Evolutionary conservation across 2,888 invertebrate species (phyloP), one percentile per base, ranked within the genome.

Genomic region (Protodeltote pygarga): DNA sequence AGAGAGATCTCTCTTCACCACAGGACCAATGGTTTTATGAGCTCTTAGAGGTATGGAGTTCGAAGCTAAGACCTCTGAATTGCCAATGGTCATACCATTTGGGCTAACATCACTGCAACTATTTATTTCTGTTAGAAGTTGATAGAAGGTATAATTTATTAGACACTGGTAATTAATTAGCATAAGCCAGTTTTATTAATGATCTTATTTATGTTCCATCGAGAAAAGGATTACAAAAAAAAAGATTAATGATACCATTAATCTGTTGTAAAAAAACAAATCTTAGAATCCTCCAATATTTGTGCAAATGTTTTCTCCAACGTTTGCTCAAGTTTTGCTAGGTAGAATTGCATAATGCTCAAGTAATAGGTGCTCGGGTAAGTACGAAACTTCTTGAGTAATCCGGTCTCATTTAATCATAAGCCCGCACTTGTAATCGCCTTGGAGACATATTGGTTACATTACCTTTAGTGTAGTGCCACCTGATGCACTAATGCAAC

Each of bases 301-400:
- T 42, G 58, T 32, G 19, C 62, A 44, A 62, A 62, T 21, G 47
- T 62, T 58, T 38, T 54, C 2, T 25, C 28, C 39, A 60, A 66
- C 8, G 32, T 58, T 42, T 3, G 9, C 14, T 38, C 49, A 64
- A 55, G 34, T 24, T 5, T 23, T 8, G 17, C 10, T 29, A 46
- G 32, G 51, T 39, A 40, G 33, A 32, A 46, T 77, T 78, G 60
- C 74, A 64, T 73, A 77, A 79, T 58, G 29, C 11, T 25, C 40
- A 32, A 52, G 68, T 66, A 65, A 68, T 68, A 57, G 64, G 65
- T 67, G 50, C 52, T 17, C 29, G 47, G 48, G 32, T 64, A 54
- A 52, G 62, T 61, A 59, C 41, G 61, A 71, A 65, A 65, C 64
- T 55, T 65, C 71, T 78, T 79, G 63, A 39, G 73, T 61, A 76